These are phyloP conservation scores for Orthosia gracilis DNA, from an alignment of 2,888 invertebrate genomes.

Conservation along the genomic window DNA sequence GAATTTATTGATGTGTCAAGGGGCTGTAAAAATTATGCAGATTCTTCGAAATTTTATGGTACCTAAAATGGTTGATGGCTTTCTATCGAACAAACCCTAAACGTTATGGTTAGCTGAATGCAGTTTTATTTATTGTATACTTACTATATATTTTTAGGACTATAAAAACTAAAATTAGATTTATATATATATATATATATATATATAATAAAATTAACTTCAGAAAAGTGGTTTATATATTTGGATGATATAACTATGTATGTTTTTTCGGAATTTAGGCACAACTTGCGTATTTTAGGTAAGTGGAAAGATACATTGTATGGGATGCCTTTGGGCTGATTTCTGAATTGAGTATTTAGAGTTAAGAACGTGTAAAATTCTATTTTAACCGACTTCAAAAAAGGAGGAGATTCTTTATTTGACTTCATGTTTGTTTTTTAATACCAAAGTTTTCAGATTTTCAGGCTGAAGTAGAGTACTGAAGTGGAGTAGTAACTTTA, in stretches of 20 bases:
- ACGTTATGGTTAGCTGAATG: background rate
- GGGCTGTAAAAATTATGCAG: background rate
- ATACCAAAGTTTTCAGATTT: too few species aligned
- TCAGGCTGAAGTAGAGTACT: too few species aligned
- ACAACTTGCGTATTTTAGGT: background rate
- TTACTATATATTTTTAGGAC: background rate
- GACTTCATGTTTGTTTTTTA: too few species aligned
- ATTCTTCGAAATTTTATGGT: background rate
- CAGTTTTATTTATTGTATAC: background rate
- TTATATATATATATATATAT: too few species aligned
- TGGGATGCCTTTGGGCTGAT: background rate
- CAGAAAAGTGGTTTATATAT: too few species aligned
- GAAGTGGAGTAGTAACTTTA: too few species aligned
- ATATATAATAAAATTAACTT: background rate
- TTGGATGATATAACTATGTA: too few species aligned
- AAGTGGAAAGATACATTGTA: background rate
- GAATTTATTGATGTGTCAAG: background rate
- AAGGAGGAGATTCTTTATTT: too few species aligned
- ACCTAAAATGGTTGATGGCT: background rate
- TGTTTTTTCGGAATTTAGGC: background rate
- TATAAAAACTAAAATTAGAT: too few species aligned
- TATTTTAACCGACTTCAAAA: too few species aligned
- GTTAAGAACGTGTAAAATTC: too few species aligned
- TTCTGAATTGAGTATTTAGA: too few species aligned
- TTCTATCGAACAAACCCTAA: background rate